Evolutionary conservation across 2,797 vertebrate genomes (phyloP).

Genomic region (Staurois parvus): DNA sequence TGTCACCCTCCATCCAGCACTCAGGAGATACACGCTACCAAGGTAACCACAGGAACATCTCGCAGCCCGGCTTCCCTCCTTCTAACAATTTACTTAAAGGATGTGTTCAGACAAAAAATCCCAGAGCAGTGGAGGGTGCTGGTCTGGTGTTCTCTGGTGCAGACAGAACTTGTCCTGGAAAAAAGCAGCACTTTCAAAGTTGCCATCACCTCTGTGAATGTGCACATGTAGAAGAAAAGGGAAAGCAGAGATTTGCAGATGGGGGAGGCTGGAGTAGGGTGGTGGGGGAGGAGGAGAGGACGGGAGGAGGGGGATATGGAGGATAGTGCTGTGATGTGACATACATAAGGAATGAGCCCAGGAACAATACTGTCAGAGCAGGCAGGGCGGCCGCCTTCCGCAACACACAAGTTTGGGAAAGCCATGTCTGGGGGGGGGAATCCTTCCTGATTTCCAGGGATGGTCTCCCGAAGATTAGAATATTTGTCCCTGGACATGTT

Average conservation of each 20-base stretch:
- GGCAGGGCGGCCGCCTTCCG: conserved; percentile 11
- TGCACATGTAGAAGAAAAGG: conserved; percentile 34
- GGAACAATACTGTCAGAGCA: conserved; percentile 81
- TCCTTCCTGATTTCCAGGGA: too few relatives aligned
- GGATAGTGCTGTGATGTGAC: conserved; percentile 77
- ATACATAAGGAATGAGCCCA: conserved; percentile 81
- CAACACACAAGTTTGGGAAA: conserved; percentile 72
- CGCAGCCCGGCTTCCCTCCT: conserved; percentile 60
- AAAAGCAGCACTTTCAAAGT: conserved; percentile 43
- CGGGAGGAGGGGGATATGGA: conserved; percentile 48
- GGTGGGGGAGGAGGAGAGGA: background rate
- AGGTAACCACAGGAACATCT: conserved; percentile 70
- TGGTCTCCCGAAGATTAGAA: too few relatives aligned
- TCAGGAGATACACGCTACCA: conserved; percentile 71
- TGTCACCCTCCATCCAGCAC: conserved; percentile 73
- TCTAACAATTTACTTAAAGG: too few relatives aligned
- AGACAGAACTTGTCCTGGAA: conserved; percentile 1
- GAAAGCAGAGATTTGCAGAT: conserved; percentile 65
- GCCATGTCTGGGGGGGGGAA: conserved; percentile 44
- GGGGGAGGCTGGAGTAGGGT: conserved; percentile 57
- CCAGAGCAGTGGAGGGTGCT: background rate
- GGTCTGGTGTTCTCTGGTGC: background rate
- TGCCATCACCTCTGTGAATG: conserved; percentile 39
- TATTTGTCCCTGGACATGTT: too few relatives aligned
- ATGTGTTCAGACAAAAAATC: too few relatives aligned